Percentiles rank a stretch among this genome's conserved stretches.
These are phyloP conservation scores for Apodemus speciosus DNA, from an alignment of 2,113 vertebrate species.

Conservation along the genomic window DNA sequence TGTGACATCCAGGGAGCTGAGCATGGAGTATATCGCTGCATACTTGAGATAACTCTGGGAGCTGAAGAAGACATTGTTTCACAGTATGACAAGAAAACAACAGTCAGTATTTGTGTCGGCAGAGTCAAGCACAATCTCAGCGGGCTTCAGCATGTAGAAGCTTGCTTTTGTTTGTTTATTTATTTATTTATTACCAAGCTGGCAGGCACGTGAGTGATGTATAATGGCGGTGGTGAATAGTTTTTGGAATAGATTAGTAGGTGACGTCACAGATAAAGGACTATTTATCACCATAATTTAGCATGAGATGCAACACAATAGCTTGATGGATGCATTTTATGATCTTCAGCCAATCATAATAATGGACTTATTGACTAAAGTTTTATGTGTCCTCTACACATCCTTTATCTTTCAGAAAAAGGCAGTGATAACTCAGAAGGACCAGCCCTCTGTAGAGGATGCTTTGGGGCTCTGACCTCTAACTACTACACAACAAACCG, in stretches of 20 bases:
- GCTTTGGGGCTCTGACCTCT: slow-evolving; percentile 64
- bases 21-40: slow-evolving; percentile 81
- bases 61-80: slow-evolving; percentile 84
- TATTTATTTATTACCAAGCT: slow-evolving; percentile 71
- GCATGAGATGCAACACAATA: slow-evolving; percentile 85
- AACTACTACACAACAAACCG: slow-evolving; percentile 49
- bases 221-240: slow-evolving; percentile 83
- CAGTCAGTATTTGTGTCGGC: slow-evolving; percentile 82
- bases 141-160: slow-evolving; percentile 70
- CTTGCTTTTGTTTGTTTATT: slow-evolving; percentile 60
- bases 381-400: slow-evolving; percentile 86
- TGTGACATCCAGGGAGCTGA: slow-evolving; percentile 82
- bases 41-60: slow-evolving; percentile 83
- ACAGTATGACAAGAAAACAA: slow-evolving; percentile 82
- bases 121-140: slow-evolving; percentile 75
- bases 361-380: slow-evolving; percentile 88
- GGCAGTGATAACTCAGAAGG: slow-evolving; percentile 75
- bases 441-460: slow-evolving; percentile 44
- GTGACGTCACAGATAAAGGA: slow-evolving; percentile 85
- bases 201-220: slow-evolving; percentile 83
- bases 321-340: slow-evolving; percentile 89
- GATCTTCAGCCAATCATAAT: slow-evolving; percentile 90
- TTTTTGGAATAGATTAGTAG: slow-evolving; percentile 88
- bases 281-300: slow-evolving; percentile 89
- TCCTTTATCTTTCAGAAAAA: slow-evolving; percentile 82